phyloP scores from a whole-genome alignment of 2,888 invertebrate genomes.

The Euplagia quadripunctaria region DNA sequence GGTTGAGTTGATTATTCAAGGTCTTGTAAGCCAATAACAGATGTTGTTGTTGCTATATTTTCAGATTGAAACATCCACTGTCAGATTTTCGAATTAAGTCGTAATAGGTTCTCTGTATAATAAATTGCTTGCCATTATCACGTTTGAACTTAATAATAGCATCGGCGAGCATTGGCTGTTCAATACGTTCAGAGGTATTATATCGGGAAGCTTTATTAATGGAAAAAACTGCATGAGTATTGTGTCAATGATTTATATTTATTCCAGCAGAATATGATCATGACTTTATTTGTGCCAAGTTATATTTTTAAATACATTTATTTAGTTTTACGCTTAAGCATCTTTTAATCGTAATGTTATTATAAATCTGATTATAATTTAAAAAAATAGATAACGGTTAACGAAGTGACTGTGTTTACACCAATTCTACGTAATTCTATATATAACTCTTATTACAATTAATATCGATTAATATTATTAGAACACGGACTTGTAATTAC shows the following conservation, averaged over 20 bases:
- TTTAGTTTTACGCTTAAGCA: too few relatives aligned
- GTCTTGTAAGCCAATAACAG: not conserved
- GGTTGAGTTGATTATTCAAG: not conserved
- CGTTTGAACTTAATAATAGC: constrained; percentile 22
- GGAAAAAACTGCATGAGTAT: not conserved
- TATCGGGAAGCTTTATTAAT: constrained; percentile 2
- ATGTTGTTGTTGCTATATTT: not conserved
- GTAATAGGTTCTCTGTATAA: constrained; percentile 21
- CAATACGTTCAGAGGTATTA: constrained; percentile 16
- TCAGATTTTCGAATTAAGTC: constrained; percentile 23
- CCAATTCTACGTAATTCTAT: too few relatives aligned
- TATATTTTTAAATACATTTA: too few relatives aligned
- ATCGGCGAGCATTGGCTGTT: constrained; percentile 4
- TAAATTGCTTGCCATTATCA: constrained; percentile 21
- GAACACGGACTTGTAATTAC: not conserved
- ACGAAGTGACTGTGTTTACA: too few relatives aligned
- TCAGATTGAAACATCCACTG: constrained; percentile 2
- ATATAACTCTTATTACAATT: too few relatives aligned
- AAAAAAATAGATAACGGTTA: too few relatives aligned
- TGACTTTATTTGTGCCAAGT: too few relatives aligned
- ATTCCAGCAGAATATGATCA: not conserved
- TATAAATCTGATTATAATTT: too few relatives aligned
- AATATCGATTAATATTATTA: too few relatives aligned
- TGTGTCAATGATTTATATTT: not conserved
- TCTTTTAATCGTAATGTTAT: too few relatives aligned